Evolutionary conservation across 2,113 vertebrate species (phyloP).

Genomic region (Antidorcas marsupialis): DNA sequence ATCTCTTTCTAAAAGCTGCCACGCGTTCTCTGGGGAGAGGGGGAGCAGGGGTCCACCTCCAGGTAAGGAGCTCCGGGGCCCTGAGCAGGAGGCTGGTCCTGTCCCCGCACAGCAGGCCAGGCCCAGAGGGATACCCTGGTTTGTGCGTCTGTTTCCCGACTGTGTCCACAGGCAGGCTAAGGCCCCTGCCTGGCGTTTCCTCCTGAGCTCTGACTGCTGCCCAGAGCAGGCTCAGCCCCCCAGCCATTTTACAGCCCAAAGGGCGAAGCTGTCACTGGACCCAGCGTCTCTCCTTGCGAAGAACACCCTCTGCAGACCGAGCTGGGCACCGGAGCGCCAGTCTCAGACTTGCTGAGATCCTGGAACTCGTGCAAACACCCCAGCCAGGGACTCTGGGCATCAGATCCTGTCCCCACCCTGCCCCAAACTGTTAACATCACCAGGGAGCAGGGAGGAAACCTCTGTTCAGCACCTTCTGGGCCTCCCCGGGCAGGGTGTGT

Average conservation of each 20-base stretch:
- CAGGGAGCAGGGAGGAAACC: neutral
- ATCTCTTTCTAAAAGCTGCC: neutral
- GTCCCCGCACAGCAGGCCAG: neutral
- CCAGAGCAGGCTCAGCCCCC: neutral
- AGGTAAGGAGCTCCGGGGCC: neutral
- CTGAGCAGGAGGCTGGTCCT: neutral
- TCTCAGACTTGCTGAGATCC: neutral
- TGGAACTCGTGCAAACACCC: no score
- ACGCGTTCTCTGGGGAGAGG: neutral
- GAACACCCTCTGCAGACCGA: neutral
- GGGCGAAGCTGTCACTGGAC: neutral
- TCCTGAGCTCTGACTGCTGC: neutral
- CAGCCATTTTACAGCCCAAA: neutral
- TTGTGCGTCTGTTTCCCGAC: neutral
- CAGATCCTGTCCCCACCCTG: neutral
- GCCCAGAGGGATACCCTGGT: neutral
- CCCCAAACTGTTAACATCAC: neutral
- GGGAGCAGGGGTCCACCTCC: neutral
- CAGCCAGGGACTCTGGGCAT: neutral
- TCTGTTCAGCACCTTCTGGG: conserved; percentile 31
- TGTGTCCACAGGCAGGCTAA: no score
- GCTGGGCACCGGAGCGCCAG: rapidly evolving
- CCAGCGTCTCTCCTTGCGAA: neutral
- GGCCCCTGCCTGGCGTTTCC: neutral
- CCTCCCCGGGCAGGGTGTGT: neutral